phyloP scores from a whole-genome alignment of 2,888 invertebrate species.

The Ochlodes sylvanus region DNA sequence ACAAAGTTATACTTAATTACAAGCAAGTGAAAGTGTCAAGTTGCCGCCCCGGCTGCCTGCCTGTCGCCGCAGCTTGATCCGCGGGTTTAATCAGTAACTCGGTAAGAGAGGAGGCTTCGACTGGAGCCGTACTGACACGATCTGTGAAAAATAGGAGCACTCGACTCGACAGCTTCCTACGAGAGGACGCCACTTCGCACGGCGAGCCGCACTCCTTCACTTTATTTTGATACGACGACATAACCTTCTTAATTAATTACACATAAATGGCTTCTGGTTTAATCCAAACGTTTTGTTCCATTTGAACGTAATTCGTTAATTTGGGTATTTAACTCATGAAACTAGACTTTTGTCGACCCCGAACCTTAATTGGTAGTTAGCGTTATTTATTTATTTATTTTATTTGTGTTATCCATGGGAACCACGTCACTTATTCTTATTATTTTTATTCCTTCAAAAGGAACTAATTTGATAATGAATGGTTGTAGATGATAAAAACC shows the following conservation, averaged over 20 bases:
- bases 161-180: slow-evolving; percentile 5
- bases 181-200: slow-evolving; percentile 15
- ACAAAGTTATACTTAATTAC: not conserved
- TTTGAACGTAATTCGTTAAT: no score
- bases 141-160: slow-evolving; percentile 3
- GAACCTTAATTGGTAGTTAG: no score
- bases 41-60: no score
- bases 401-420: no score
- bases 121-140: not conserved
- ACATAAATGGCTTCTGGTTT: not conserved
- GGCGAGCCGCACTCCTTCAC: not conserved
- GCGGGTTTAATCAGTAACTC: slow-evolving; percentile 13
- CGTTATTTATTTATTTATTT: no score
- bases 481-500: no score
- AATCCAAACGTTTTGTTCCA: no score
- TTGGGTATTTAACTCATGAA: no score
- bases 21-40: not conserved
- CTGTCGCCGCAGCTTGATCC: not conserved
- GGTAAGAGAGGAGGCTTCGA: slow-evolving; percentile 9
- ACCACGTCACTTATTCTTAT: no score
- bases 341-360: no score
- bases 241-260: not conserved
- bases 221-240: slow-evolving; percentile 3
- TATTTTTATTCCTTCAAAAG: no score
- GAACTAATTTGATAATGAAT: no score